A percentile compares a stretch with the other conserved stretches of the same genome.
These are phyloP conservation scores for Trichonephila clavata DNA, from an alignment of 1,140 invertebrate species.

Conservation along the genomic window DNA sequence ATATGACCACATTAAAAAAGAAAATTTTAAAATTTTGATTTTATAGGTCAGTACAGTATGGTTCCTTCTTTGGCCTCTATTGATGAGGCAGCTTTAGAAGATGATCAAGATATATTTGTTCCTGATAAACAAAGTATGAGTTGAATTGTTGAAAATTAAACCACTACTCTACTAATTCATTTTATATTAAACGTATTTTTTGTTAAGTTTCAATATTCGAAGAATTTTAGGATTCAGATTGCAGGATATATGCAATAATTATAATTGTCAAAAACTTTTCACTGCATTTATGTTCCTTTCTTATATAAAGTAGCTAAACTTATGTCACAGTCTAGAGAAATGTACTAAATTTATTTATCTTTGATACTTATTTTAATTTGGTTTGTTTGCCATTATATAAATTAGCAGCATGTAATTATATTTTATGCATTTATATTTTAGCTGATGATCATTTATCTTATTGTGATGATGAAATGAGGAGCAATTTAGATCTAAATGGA, in stretches of 20 bases:
- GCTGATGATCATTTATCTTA: constrained; percentile 31
- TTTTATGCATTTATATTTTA: background rate
- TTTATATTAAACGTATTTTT: background rate
- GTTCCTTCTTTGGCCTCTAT: constrained; percentile 78
- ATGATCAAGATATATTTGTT: constrained; percentile 79
- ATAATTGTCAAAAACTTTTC: too few species aligned
- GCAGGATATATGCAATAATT: too few species aligned
- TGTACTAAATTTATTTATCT: background rate
- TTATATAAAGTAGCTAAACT: too few species aligned
- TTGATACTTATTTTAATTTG: background rate
- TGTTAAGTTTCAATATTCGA: too few species aligned
- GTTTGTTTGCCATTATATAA: background rate
- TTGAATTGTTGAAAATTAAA: background rate
- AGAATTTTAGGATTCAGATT: too few species aligned
- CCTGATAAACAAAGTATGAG: constrained; percentile 45
- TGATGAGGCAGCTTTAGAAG: constrained; percentile 80
- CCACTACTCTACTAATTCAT: background rate
- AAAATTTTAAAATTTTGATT: background rate
- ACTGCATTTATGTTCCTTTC: too few species aligned
- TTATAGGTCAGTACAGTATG: constrained; percentile 80
- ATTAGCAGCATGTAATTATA: too few species aligned
- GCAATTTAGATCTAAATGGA: constrained; percentile 54
- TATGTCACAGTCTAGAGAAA: too few species aligned
- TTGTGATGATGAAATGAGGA: constrained; percentile 37
- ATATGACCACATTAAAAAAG: too few species aligned